Evolutionary conservation across 2,797 vertebrate species (phyloP), one percentile per base, ranked within the genome.

Genomic region (Coregonus sp.): DNA sequence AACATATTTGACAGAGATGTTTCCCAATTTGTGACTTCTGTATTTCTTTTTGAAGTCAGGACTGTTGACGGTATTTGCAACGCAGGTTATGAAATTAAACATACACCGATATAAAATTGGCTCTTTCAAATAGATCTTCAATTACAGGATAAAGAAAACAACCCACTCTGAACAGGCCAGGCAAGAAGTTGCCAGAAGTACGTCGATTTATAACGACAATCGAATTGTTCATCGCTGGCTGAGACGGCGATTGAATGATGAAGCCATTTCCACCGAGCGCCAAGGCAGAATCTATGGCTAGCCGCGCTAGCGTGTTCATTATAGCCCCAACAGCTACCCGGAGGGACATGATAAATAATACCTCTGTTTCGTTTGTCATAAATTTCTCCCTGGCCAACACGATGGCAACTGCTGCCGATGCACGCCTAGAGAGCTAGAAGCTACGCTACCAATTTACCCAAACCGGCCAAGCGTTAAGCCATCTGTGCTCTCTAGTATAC

Each of bases 301-400:
- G 40, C 76, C 77, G 75, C 14, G 70, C 75, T 80, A 74, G 15
- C 75, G 82, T 71, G 88, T 89, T 86, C 84, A 89, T 90, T 87
- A 89, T 52, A 83, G 80, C 78, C 85, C 84, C 72, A 75, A 77
- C 78, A 81, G 82, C 79, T 87, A 89, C 88, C 88, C 86, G 83
- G 77, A 89, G 82, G 81, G 75, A 79, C 85, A 82, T 88, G 82
- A 90, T 87, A 90, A 86, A 86, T 90, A 90, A 92, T 86, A 86
- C 78, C 82, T 86, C 70, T 86, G 81, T 87, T 89, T 82, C 91
- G 87, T 89, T 89, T 87, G 87, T 89, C 88, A 90, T 93, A 87
- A 92, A 92, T 91, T 89, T 76, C 61, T 76, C 87, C 65, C 73
- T 29, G 3, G 80, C 80, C 82, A 80, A 86, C 76, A 69, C 50